Conservation (phyloP, 1,140 invertebrate genomes). For the Bradysia coprophila region DNA sequence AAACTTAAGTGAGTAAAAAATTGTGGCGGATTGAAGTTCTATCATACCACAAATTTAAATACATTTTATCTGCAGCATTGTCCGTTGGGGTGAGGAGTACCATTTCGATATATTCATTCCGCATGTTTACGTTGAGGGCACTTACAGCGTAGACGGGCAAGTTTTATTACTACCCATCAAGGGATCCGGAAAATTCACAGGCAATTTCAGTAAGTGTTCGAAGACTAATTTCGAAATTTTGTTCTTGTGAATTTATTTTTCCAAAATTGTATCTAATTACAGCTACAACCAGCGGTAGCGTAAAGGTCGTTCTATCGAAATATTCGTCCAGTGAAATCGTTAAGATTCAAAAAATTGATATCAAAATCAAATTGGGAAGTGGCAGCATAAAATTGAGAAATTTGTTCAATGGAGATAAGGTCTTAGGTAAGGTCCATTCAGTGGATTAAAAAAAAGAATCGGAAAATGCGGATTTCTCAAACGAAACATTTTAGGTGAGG, state of each 20-base stretch:
- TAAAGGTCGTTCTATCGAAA: too few species aligned
- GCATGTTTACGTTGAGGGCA: conserved; percentile 31
- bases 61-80: conserved; percentile 23
- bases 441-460: too few species aligned
- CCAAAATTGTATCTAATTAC: too few species aligned
- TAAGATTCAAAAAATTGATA: conserved; percentile 26
- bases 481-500: conserved; percentile 16
- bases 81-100: conserved; percentile 26
- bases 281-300: too few species aligned
- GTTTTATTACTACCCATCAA: conserved; percentile 37
- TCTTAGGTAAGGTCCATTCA: conserved; percentile 22
- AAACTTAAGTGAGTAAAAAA: conserved; percentile 28
- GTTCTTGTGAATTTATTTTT: too few species aligned
- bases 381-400: conserved; percentile 35
- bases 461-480: too few species aligned
- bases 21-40: neutral
- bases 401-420: conserved; percentile 38
- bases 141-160: conserved; percentile 38
- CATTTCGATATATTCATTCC: conserved; percentile 32
- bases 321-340: too few species aligned
- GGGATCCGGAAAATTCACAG: conserved; percentile 35
- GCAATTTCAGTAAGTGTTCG: conserved; percentile 36
- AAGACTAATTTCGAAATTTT: too few species aligned
- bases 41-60: conserved; percentile 4
- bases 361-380: conserved; percentile 34